Evolutionary conservation across 2,888 invertebrate species (phyloP), one percentile per base, ranked within the genome.

Genomic region (Petrolisthes cinctipes): DNA sequence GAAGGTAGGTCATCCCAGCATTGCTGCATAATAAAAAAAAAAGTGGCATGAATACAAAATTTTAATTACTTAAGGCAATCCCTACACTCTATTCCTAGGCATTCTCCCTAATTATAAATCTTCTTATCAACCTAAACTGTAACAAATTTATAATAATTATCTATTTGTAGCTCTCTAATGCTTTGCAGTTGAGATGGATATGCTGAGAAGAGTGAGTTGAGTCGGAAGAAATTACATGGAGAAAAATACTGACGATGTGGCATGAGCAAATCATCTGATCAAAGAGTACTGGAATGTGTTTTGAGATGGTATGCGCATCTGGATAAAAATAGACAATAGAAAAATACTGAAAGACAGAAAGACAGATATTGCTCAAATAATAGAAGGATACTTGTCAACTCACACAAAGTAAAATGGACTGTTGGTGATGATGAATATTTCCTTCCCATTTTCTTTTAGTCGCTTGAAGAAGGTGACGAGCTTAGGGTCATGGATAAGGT

Each of bases 391-490:
- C n/a, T 68, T n/a, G n/a, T 78, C 53, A 51, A 86, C 90, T 86
- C 83, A 90, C 98, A 97, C 98, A 94, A 99, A 99, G 92, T 96
- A 96, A 92, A 95, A 98, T 0, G 98, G 98, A 92, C 98, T 98
- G 93, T 99, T 99, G 11, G 99, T 99, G 17, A 99, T 97, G 87
- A 99, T 94, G 93, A 99, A 99, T 91, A 98, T 94, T 92, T 97
- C 97, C 92, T 98, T 99, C 68, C 95, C 95, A 56, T 95, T 95
- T 0, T 94, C 94, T 90, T 95, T 94, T 14, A 99, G 94, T 91
- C 96, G 95, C 90, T 96, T 94, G 91, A 99, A 96, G 92, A 97
- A 97, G 85, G 94, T 94, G 90, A 95, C 94, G 84, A 98, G 93
- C 86, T 96, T 94, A 23, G 95, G 94, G 92, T 97, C 96, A 11